A percentile compares a stretch with the other conserved stretches of the same genome.
Conservation (phyloP, 2,888 invertebrate genomes). For the Nomada flava region DNA sequence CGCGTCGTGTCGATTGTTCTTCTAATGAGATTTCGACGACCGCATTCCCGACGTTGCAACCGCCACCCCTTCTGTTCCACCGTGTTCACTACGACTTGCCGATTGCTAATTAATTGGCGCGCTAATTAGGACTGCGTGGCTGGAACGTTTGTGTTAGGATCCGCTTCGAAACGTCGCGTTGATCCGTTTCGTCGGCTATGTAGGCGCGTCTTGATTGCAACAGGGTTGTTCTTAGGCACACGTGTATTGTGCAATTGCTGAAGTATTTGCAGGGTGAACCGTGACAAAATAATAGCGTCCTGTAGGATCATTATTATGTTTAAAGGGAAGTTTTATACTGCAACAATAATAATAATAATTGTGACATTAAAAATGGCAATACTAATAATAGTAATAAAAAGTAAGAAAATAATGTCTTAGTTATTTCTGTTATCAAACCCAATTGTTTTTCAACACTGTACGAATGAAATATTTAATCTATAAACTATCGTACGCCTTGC, state of each 20-base stretch:
- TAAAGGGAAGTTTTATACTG: no score
- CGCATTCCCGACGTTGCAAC: slow-evolving; percentile 39
- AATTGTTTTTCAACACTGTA: neutral
- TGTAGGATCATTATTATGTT: no score
- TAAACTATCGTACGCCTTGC: neutral
- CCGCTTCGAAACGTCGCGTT: slow-evolving; percentile 35
- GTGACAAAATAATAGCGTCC: no score
- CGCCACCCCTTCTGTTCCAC: neutral
- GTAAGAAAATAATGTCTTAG: neutral
- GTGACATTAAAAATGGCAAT: neutral
- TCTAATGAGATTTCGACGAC: slow-evolving; percentile 68
- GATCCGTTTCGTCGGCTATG: slow-evolving; percentile 7
- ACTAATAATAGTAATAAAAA: neutral
- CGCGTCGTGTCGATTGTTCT: slow-evolving; percentile 62
- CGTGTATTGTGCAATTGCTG: neutral
- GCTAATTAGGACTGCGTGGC: slow-evolving; percentile 66
- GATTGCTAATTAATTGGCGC: slow-evolving; percentile 71
- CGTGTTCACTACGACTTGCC: slow-evolving; percentile 41
- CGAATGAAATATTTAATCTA: neutral
- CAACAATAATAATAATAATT: neutral
- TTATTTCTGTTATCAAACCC: neutral
- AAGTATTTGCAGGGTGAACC: neutral
- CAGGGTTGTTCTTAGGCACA: slow-evolving; percentile 4
- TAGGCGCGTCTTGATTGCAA: slow-evolving; percentile 48
- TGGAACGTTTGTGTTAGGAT: slow-evolving; percentile 40